phyloP scores from a whole-genome alignment of 2,797 vertebrate genomes.

The Jordanella pulchra region DNA sequence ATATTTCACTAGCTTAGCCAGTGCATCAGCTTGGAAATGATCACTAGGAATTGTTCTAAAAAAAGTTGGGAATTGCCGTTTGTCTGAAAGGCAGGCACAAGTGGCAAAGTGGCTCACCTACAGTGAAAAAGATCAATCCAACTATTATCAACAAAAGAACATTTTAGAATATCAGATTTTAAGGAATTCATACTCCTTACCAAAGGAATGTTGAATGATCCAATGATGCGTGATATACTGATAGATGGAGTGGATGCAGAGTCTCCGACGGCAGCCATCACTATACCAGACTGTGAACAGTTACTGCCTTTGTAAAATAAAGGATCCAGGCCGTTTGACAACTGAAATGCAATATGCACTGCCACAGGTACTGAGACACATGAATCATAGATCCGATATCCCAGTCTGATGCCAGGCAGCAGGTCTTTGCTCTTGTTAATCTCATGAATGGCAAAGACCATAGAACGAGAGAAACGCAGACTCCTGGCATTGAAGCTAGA shows the following conservation, averaged over 20 bases:
- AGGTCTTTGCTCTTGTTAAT: constrained; percentile 66
- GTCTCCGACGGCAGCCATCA: constrained; percentile 63
- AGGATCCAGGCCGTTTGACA: constrained; percentile 31
- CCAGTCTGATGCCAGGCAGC: constrained; percentile 54
- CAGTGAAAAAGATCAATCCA: neutral
- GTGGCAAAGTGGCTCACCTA: constrained; percentile 79
- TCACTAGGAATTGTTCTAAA: constrained; percentile 80
- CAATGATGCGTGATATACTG: constrained; percentile 32
- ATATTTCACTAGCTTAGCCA: constrained; percentile 65
- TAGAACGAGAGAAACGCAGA: constrained; percentile 54
- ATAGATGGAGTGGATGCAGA: constrained; percentile 73
- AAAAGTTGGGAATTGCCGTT: constrained; percentile 72
- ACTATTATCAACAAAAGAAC: neutral
- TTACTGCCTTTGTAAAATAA: neutral
- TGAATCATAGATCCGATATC: constrained; percentile 68
- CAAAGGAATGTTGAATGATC: constrained; percentile 64
- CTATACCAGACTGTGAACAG: constrained; percentile 41
- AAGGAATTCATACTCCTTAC: constrained; percentile 29
- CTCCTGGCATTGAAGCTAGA: constrained; percentile 55
- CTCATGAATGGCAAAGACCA: constrained; percentile 65
- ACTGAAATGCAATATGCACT: constrained; percentile 50
- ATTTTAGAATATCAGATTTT: neutral
- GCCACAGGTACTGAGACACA: constrained; percentile 56
- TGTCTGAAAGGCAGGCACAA: constrained; percentile 78
- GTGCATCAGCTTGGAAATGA: constrained; percentile 68